These are phyloP conservation scores for Ammodytes marinus DNA, from an alignment of 2,113 vertebrate species.

Conservation along the genomic window DNA sequence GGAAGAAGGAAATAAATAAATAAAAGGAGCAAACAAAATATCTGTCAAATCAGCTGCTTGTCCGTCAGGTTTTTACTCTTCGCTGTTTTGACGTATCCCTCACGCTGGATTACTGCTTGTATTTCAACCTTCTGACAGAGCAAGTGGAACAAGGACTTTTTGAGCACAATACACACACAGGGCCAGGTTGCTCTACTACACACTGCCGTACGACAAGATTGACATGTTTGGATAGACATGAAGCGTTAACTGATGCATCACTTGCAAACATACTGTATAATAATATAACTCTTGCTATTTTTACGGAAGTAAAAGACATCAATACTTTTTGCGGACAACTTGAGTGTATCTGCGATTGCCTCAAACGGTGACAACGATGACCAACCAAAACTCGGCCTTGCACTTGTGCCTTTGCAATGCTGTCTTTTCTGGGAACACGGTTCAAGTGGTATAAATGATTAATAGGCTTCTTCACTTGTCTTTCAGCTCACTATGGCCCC, in stretches of 20 bases:
- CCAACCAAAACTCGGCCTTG: conserved; percentile 21
- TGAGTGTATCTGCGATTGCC: conserved; percentile 1
- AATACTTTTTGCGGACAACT: background rate
- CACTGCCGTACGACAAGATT: conserved; percentile 8
- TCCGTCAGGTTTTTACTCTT: conserved; percentile 23
- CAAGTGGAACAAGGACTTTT: conserved; percentile 16
- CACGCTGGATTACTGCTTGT: background rate
- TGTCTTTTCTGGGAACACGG: conserved; percentile 69
- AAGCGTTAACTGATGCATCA: background rate
- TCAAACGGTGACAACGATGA: background rate
- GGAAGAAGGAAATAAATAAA: conserved; percentile 7
- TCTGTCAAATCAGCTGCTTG: conserved; percentile 37
- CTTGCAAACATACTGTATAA: background rate
- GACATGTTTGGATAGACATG: conserved; percentile 14
- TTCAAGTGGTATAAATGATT: conserved; percentile 76
- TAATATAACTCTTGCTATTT: too few relatives aligned
- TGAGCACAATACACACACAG: conserved; percentile 9
- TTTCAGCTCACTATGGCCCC: conserved; percentile 70
- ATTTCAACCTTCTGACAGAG: conserved; percentile 17
- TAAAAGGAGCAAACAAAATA: background rate
- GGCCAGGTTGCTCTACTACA: background rate
- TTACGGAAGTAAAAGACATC: too few relatives aligned
- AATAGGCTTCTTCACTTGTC: conserved; percentile 71
- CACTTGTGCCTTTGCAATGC: conserved; percentile 53
- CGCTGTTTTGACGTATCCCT: conserved; percentile 8